Evolutionary conservation across 2,797 vertebrate genomes (phyloP).

Genomic region (Periparus ater): DNA sequence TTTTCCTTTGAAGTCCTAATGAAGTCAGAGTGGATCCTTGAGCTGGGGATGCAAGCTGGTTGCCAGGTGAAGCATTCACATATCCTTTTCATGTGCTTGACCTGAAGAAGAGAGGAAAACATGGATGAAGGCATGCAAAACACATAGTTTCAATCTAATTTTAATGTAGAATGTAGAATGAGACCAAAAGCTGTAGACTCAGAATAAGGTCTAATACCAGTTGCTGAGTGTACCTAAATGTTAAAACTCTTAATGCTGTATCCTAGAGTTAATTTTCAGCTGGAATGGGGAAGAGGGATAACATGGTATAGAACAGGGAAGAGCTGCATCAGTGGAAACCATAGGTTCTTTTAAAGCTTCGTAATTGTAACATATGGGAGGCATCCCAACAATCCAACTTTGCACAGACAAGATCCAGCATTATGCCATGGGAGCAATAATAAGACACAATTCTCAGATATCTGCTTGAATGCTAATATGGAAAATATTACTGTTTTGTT

Average conservation of each 20-base stretch:
- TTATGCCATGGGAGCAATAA: not conserved
- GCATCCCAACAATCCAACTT: not conserved
- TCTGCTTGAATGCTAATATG: not conserved
- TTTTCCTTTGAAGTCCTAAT: slow-evolving; percentile 26
- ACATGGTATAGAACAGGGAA: not conserved
- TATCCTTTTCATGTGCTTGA: not conserved
- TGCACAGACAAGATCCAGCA: not conserved
- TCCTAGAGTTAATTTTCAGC: not conserved
- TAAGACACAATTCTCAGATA: not conserved
- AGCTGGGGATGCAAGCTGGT: not conserved
- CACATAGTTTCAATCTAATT: not conserved
- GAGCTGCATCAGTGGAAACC: not conserved
- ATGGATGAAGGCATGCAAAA: not conserved
- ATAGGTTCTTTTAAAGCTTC: not conserved
- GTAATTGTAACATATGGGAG: not conserved
- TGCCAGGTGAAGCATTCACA: not conserved
- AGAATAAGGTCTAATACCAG: not conserved
- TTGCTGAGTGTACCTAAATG: not conserved
- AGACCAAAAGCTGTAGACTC: not conserved
- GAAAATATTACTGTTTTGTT: not conserved
- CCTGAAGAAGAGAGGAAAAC: not conserved
- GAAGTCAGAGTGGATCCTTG: not conserved
- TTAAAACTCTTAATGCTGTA: not conserved
- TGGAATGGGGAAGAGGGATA: not conserved
- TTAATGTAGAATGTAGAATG: not conserved